Evolutionary conservation across 2,113 vertebrate genomes (phyloP).

Genomic region (Reinhardtius hippoglossoides): DNA sequence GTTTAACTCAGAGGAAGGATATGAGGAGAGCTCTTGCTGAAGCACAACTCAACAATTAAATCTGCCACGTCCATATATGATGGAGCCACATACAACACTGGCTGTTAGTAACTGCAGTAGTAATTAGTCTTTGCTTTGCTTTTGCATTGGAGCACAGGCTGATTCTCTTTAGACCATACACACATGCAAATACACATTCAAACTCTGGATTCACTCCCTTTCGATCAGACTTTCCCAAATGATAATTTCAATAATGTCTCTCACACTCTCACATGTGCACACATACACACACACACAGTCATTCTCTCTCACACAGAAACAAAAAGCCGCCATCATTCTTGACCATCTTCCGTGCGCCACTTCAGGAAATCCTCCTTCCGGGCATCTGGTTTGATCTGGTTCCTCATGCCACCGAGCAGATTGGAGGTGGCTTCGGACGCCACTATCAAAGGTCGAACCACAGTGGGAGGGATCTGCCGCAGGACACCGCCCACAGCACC

Average conservation of each 20-base stretch:
- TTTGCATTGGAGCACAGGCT: slow-evolving; percentile 64
- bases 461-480: slow-evolving; percentile 92
- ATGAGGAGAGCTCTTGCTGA: slow-evolving; percentile 10
- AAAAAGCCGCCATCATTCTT: slow-evolving; percentile 79
- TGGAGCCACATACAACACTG: slow-evolving; percentile 68
- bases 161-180: slow-evolving; percentile 49
- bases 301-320: slow-evolving; percentile 34
- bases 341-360: slow-evolving; percentile 83
- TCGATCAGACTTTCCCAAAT: slow-evolving; percentile 30
- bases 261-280: slow-evolving; percentile 21
- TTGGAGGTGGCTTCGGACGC: slow-evolving; percentile 92
- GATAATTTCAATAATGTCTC: slow-evolving; percentile 6
- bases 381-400: slow-evolving; percentile 84
- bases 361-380: slow-evolving; percentile 83
- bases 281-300: slow-evolving; percentile 28
- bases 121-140: slow-evolving; percentile 60
- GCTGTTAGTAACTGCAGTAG: slow-evolving; percentile 63
- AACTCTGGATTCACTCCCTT: slow-evolving; percentile 35
- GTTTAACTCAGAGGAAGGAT: slow-evolving; percentile 21
- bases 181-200: slow-evolving; percentile 63
- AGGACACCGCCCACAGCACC: slow-evolving; percentile 92
- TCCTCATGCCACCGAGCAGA: slow-evolving; percentile 91
- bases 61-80: slow-evolving; percentile 21
- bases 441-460: slow-evolving; percentile 91
- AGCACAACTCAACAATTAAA: slow-evolving; percentile 19